These are phyloP conservation scores for Aspidoscelis tigris DNA, from an alignment of 2,113 vertebrate genomes.

Conservation along the genomic window DNA sequence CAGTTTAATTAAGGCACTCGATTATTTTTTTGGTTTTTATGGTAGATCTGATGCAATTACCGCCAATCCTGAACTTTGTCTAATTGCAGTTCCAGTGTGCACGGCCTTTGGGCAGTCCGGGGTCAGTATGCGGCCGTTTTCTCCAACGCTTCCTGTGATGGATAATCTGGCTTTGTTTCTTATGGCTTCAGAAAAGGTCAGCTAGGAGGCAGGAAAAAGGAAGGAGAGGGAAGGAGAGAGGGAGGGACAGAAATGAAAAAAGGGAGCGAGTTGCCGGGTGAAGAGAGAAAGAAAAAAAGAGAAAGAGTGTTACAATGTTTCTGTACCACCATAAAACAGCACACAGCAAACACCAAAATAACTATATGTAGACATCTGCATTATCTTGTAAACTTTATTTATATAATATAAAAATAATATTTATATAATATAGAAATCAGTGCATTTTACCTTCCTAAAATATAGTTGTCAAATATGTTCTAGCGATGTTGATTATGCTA, in stretches of 20 bases:
- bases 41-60: slow-evolving; percentile 97
- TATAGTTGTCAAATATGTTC: not conserved
- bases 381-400: slow-evolving; percentile 71
- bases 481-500: slow-evolving; percentile 33
- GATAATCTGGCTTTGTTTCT: slow-evolving; percentile 98
- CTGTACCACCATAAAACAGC: slow-evolving; percentile 38
- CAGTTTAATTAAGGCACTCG: slow-evolving; percentile 96
- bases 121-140: slow-evolving; percentile 92
- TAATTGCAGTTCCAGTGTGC: slow-evolving; percentile 90
- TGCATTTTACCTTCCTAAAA: slow-evolving; percentile 16
- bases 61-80: slow-evolving; percentile 95
- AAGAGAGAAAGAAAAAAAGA: slow-evolving; percentile 56
- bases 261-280: slow-evolving; percentile 40
- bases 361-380: slow-evolving; percentile 93
- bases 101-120: slow-evolving; percentile 97
- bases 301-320: slow-evolving; percentile 68
- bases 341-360: slow-evolving; percentile 81
- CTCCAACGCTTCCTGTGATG: slow-evolving; percentile 96
- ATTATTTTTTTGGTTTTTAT: slow-evolving; percentile 99
- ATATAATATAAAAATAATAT: slow-evolving; percentile 13
- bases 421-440: slow-evolving; percentile 20
- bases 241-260: not conserved
- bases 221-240: slow-evolving; percentile 55
- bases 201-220: slow-evolving; percentile 78
- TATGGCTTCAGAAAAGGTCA: slow-evolving; percentile 99